phyloP scores from a whole-genome alignment of 2,113 vertebrate genomes.

The Gorilla gorilla region DNA sequence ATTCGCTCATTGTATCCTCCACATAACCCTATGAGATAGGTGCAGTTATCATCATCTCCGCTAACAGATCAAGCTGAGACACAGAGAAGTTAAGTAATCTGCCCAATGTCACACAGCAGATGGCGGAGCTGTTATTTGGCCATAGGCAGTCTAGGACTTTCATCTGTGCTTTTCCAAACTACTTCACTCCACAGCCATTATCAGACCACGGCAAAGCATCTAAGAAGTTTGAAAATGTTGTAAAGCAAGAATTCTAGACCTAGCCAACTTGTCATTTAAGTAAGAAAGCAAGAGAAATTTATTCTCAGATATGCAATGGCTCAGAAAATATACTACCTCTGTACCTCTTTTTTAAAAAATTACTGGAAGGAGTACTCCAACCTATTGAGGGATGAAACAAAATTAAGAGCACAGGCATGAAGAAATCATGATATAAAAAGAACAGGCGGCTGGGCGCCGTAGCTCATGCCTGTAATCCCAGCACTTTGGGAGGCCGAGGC shows the following conservation, averaged over 20 bases:
- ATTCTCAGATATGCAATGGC: neutral
- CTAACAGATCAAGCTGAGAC: neutral
- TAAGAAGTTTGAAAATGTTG: neutral
- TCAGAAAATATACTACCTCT: neutral
- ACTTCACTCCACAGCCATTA: neutral
- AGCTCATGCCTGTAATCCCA: too few relatives aligned
- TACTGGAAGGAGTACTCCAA: neutral
- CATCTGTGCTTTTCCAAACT: neutral
- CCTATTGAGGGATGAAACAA: neutral
- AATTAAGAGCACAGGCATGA: neutral
- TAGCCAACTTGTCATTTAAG: neutral
- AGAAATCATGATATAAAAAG: neutral
- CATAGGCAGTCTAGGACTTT: neutral
- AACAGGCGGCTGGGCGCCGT: accelerated
- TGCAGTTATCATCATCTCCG: neutral
- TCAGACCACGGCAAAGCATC: neutral
- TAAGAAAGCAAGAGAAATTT: neutral
- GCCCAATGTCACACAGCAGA: neutral
- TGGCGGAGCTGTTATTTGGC: neutral
- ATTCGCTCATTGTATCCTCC: too few relatives aligned
- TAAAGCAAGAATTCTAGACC: neutral
- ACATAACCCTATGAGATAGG: neutral
- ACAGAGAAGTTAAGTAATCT: neutral
- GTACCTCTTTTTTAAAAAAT: neutral
- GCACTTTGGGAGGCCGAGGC: too few relatives aligned